These are phyloP conservation scores for Mythimna albipuncta DNA, from an alignment of 2,888 invertebrate genomes.

Conservation along the genomic window DNA sequence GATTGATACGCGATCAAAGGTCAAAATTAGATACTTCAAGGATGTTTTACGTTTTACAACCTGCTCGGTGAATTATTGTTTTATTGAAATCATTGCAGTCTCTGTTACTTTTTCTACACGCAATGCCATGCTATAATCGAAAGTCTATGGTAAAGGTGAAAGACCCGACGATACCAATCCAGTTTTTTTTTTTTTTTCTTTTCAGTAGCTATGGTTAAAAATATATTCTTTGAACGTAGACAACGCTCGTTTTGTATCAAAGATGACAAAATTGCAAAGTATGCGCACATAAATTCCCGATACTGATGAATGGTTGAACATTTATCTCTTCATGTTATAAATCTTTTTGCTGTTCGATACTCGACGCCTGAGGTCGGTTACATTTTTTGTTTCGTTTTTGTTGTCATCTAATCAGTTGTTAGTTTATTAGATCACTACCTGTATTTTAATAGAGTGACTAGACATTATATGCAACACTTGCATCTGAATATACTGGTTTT, in stretches of 20 bases:
- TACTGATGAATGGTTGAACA: conserved; percentile 27
- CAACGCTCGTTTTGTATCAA: conserved; percentile 6
- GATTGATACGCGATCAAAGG: conserved; percentile 50
- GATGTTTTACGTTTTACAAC: conserved; percentile 24
- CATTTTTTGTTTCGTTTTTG: conserved; percentile 10
- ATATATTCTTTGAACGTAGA: conserved; percentile 22
- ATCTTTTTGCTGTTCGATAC: conserved; percentile 26
- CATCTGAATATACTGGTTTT: conserved; percentile 22
- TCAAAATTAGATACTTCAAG: conserved; percentile 48
- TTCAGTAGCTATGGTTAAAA: conserved; percentile 16
- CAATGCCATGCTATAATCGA: conserved; percentile 6
- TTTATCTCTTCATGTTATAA: conserved; percentile 24
- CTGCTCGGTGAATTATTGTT: conserved; percentile 14
- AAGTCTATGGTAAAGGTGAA: conserved; percentile 53
- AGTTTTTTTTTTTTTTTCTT: conserved; percentile 13
- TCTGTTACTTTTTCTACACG: conserved; percentile 15
- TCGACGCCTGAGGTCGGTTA: conserved; percentile 5
- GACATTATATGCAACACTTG: conserved; percentile 22
- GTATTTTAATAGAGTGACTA: not conserved
- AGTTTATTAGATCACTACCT: not conserved
- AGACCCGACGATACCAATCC: conserved; percentile 44
- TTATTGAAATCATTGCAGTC: conserved; percentile 10
- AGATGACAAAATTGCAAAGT: conserved; percentile 36
- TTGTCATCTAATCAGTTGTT: conserved; percentile 16
- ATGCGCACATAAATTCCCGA: conserved; percentile 14